These are phyloP conservation scores for Cottus gobio DNA, from an alignment of 2,113 vertebrate genomes.

Conservation along the genomic window DNA sequence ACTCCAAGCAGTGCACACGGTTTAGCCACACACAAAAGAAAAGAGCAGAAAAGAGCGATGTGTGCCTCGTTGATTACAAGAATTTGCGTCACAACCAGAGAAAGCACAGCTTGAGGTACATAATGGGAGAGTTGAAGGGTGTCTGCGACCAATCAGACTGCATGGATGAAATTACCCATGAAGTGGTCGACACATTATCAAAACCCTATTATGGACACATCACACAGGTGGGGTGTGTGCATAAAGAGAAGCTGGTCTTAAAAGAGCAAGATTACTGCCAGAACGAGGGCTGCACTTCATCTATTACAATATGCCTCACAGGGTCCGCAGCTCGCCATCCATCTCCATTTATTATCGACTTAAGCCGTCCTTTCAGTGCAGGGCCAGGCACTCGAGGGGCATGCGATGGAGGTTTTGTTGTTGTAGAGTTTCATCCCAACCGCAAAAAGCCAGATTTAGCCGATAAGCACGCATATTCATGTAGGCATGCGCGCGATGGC, in stretches of 20 bases:
- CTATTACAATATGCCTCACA: conserved; percentile 2
- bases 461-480: neutral
- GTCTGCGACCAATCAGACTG: conserved; percentile 54
- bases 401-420: neutral
- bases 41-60: neutral
- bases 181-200: conserved; percentile 51
- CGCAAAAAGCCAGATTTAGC: neutral
- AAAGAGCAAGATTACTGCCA: conserved; percentile 12
- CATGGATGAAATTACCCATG: conserved; percentile 46
- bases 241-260: neutral
- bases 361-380: neutral
- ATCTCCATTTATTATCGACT: conserved; percentile 11
- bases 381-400: too few relatives aligned
- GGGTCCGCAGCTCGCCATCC: neutral
- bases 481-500: neutral
- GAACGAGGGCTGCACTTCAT: conserved; percentile 13
- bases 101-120: conserved; percentile 39
- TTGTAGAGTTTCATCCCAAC: neutral
- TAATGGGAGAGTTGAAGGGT: conserved; percentile 39
- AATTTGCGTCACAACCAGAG: conserved; percentile 14
- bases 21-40: neutral
- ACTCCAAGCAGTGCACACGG: neutral
- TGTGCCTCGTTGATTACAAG: conserved; percentile 50
- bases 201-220: conserved; percentile 37
- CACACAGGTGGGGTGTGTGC: conserved; percentile 11